Evolutionary conservation across 2,113 vertebrate species (phyloP).

Genomic region (Corvus cornix): DNA sequence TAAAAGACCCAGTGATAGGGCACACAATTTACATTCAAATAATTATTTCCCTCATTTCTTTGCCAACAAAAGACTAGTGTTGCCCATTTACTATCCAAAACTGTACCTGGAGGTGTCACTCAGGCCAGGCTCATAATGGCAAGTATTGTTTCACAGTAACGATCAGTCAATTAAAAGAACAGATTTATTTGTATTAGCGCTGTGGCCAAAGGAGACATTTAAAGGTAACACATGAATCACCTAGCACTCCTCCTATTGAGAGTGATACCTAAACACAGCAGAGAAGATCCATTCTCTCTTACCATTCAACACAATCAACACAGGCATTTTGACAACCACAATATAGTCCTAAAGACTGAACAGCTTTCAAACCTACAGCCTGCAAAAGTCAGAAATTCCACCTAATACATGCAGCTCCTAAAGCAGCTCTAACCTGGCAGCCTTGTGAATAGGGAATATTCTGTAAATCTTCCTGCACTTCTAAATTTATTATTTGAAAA

Average conservation of each 20-base stretch:
- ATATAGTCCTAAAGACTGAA: not conserved
- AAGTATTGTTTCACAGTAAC: not conserved
- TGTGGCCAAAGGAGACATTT: not conserved
- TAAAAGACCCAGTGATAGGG: not conserved
- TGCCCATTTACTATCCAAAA: not conserved
- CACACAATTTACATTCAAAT: not conserved
- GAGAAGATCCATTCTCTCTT: not conserved
- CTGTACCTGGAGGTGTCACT: not conserved
- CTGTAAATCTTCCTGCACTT: not conserved
- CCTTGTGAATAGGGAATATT: not conserved
- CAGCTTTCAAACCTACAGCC: not conserved
- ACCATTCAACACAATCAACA: not conserved
- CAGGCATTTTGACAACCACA: not conserved
- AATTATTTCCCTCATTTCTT: not conserved
- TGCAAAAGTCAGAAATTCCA: not conserved
- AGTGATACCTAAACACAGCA: not conserved
- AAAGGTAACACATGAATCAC: not conserved
- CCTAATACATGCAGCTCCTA: not conserved
- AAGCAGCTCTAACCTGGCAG: not conserved
- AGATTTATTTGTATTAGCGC: not conserved
- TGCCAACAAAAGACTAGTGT: not conserved
- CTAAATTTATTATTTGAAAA: conserved; percentile 6
- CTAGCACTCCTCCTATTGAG: not conserved
- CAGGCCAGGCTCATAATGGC: not conserved
- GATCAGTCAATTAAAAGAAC: not conserved